Conservation (phyloP, 2,797 vertebrate species). For the Muscicapa striata region DNA sequence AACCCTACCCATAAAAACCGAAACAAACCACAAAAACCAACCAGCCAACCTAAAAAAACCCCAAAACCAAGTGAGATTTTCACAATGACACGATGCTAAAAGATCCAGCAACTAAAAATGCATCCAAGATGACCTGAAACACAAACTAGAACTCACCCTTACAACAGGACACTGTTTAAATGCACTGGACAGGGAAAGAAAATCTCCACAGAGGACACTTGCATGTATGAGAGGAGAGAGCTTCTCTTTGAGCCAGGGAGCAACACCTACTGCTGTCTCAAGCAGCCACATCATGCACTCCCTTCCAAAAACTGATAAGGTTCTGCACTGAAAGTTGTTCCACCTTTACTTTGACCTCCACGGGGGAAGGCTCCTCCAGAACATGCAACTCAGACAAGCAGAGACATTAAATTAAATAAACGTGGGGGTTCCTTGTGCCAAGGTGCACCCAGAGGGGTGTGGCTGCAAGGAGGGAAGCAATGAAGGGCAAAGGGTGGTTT, state of each 20-base stretch:
- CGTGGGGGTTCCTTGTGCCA: neutral
- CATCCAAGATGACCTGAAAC: neutral
- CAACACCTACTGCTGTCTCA: neutral
- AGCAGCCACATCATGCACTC: neutral
- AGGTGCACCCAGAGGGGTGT: neutral
- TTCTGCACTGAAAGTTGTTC: neutral
- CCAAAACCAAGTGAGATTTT: neutral
- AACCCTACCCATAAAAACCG: neutral
- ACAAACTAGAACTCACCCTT: neutral
- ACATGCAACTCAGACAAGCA: neutral
- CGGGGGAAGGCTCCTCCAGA: neutral
- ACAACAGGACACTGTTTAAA: neutral
- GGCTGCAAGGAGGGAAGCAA: neutral
- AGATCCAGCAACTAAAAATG: neutral
- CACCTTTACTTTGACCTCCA: neutral
- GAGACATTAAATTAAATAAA: neutral
- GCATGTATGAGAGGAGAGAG: neutral
- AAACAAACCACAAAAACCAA: neutral
- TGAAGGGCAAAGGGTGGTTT: neutral
- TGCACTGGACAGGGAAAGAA: neutral
- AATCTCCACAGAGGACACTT: neutral
- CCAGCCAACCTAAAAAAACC: neutral
- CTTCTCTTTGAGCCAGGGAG: fast-evolving
- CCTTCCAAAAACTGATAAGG: neutral
- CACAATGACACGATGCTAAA: neutral